A percentile compares a stretch with the other conserved stretches of the same genome.
These are phyloP conservation scores for Novumbra hubbsi DNA, from an alignment of 2,797 vertebrate species.

Conservation along the genomic window DNA sequence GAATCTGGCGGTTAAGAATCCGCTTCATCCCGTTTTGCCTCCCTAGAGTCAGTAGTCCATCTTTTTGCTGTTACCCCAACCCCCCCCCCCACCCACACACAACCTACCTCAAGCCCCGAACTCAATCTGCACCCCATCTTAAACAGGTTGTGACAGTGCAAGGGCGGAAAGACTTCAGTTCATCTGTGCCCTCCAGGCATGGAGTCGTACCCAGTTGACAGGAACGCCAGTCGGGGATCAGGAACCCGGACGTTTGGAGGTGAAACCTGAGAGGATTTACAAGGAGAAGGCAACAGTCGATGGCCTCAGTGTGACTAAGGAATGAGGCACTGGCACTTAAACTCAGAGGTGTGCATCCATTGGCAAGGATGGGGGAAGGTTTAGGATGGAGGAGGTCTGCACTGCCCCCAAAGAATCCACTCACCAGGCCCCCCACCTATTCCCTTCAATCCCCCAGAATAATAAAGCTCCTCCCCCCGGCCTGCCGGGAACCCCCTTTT, in stretches of 20 bases:
- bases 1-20: constrained; percentile 29
- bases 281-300: constrained; percentile 78
- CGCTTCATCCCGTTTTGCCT: constrained; percentile 21
- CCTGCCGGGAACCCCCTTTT: constrained; percentile 69
- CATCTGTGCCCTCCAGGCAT: constrained; percentile 42
- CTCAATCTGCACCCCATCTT: constrained; percentile 13
- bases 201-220: constrained; percentile 42
- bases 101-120: neutral
- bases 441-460: constrained; percentile 47
- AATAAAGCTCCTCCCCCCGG: constrained; percentile 61
- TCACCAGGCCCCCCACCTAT: constrained; percentile 1
- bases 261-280: constrained; percentile 83
- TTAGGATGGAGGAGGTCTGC: neutral
- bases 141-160: constrained; percentile 42
- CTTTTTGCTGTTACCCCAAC: constrained; percentile 25
- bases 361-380: constrained; percentile 11
- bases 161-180: constrained; percentile 42
- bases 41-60: constrained; percentile 9
- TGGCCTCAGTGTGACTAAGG: constrained; percentile 61
- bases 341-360: constrained; percentile 4
- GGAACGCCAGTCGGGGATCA: constrained; percentile 53
- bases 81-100: neutral
- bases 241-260: constrained; percentile 66
- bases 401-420: neutral
- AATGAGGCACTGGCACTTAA: constrained; percentile 46